Evolutionary conservation across 2,888 invertebrate species (phyloP).

Genomic region (Achlya flavicornis): DNA sequence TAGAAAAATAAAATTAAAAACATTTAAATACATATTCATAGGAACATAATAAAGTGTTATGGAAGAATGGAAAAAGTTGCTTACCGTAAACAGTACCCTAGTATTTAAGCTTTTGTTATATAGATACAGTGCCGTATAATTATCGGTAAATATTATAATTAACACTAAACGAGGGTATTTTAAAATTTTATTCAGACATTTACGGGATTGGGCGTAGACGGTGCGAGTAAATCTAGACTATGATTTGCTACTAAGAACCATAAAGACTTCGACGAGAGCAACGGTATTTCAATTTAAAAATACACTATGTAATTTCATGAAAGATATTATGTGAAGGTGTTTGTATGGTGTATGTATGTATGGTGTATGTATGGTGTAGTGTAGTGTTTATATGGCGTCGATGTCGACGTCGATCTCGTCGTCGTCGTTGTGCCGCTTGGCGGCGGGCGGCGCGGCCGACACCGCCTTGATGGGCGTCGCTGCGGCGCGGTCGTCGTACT

Average conservation of each 20-base stretch:
- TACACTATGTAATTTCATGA: not conserved
- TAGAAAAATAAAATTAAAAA: constrained; percentile 39
- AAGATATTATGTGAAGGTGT: not conserved
- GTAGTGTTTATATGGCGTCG: constrained; percentile 92
- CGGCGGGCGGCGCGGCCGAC: constrained; percentile 46
- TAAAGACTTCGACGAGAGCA: not conserved
- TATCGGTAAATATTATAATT: constrained; percentile 35
- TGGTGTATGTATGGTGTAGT: not conserved
- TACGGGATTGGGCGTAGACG: constrained; percentile 23
- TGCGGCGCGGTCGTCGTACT: constrained; percentile 94
- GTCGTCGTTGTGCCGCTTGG: constrained; percentile 81
- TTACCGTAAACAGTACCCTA: constrained; percentile 41
- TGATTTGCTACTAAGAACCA: not conserved
- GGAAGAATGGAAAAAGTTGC: constrained; percentile 38
- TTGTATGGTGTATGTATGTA: not conserved
- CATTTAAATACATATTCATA: constrained; percentile 36
- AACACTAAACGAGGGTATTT: constrained; percentile 35
- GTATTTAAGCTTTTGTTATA: constrained; percentile 33
- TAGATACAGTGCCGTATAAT: constrained; percentile 31
- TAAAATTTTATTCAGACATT: constrained; percentile 22
- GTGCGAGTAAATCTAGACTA: not conserved
- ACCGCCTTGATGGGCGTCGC: constrained; percentile 88
- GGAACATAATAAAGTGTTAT: constrained; percentile 46
- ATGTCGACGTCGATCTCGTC: constrained; percentile 94
- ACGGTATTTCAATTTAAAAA: not conserved